A percentile compares a stretch with the other conserved stretches of the same genome.
Evolutionary conservation across 1,140 invertebrate genomes (phyloP).

Genomic region (Mya arenaria): DNA sequence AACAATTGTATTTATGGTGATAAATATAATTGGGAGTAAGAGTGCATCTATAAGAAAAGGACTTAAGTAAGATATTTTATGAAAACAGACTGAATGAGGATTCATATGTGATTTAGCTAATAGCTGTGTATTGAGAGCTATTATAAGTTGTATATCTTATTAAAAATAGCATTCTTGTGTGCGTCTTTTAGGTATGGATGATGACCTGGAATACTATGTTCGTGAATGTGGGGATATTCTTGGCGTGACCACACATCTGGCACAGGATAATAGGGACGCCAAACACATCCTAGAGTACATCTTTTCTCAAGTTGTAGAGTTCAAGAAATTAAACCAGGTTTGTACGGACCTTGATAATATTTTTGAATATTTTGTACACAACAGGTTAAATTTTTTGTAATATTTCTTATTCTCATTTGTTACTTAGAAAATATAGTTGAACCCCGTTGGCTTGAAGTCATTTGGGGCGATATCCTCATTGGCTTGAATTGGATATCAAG

Average conservation of each 20-base stretch:
- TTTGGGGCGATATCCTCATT: neutral
- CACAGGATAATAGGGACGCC: constrained; percentile 80
- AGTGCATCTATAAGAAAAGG: no score
- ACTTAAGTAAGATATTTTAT: no score
- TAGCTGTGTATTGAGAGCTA: no score
- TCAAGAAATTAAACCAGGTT: constrained; percentile 83
- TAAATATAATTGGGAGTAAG: no score
- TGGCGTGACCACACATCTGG: constrained; percentile 81
- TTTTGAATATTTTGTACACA: neutral
- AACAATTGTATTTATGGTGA: no score
- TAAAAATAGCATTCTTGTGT: no score
- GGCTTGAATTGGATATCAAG: neutral
- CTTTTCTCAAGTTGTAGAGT: constrained; percentile 83
- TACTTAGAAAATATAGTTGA: neutral
- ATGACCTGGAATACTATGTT: constrained; percentile 93
- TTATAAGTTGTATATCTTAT: no score
- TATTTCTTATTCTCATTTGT: no score
- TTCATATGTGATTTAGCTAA: no score
- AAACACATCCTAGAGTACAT: constrained; percentile 84
- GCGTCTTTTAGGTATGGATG: constrained; percentile 84
- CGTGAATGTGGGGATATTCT: constrained; percentile 93
- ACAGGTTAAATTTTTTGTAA: neutral
- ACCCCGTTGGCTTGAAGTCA: neutral
- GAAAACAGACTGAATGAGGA: no score
- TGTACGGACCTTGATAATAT: neutral